These are phyloP conservation scores for Callinectes sapidus DNA, from an alignment of 2,888 invertebrate genomes.

Conservation along the genomic window DNA sequence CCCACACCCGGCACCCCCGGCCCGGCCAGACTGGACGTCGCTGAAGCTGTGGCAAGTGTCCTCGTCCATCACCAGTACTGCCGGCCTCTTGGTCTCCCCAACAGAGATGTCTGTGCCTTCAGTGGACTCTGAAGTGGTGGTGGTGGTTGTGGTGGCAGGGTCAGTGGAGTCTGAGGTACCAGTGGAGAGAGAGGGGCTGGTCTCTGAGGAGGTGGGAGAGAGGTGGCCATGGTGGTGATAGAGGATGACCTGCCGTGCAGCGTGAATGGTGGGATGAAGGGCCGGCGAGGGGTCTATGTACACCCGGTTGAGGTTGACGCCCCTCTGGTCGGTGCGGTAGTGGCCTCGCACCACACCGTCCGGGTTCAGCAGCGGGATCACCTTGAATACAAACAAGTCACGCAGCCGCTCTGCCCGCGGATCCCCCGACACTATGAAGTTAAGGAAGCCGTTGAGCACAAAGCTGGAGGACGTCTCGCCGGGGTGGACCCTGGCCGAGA, in stretches of 20 bases:
- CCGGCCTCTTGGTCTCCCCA: slow-evolving; percentile 47
- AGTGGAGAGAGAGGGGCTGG: slow-evolving; percentile 49
- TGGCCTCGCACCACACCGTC: slow-evolving; percentile 92
- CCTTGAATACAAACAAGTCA: slow-evolving; percentile 88
- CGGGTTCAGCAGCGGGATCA: slow-evolving; percentile 93
- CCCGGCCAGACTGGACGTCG: slow-evolving; percentile 66
- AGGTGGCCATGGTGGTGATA: slow-evolving; percentile 75
- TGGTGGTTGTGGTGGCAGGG: slow-evolving; percentile 14
- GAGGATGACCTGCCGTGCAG: slow-evolving; percentile 83
- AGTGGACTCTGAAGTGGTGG: slow-evolving; percentile 39
- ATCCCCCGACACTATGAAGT: slow-evolving; percentile 86
- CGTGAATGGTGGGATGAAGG: slow-evolving; percentile 90
- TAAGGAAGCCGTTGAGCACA: slow-evolving; percentile 91
- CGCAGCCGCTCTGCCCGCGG: slow-evolving; percentile 85
- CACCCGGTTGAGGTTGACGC: slow-evolving; percentile 91
- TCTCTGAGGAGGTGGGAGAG: slow-evolving; percentile 40
- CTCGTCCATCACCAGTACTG: slow-evolving; percentile 68
- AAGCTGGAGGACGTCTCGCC: slow-evolving; percentile 94
- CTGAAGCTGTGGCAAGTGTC: slow-evolving; percentile 72
- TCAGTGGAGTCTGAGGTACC: slow-evolving; percentile 36
- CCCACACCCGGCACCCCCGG: slow-evolving; percentile 34
- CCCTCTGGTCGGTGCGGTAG: slow-evolving; percentile 89
- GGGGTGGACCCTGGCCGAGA: slow-evolving; percentile 93
- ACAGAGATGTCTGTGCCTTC: slow-evolving; percentile 26
- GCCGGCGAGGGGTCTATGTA: slow-evolving; percentile 86